phyloP scores from a whole-genome alignment of 2,888 invertebrate genomes.

The Entomobrya proxima region DNA sequence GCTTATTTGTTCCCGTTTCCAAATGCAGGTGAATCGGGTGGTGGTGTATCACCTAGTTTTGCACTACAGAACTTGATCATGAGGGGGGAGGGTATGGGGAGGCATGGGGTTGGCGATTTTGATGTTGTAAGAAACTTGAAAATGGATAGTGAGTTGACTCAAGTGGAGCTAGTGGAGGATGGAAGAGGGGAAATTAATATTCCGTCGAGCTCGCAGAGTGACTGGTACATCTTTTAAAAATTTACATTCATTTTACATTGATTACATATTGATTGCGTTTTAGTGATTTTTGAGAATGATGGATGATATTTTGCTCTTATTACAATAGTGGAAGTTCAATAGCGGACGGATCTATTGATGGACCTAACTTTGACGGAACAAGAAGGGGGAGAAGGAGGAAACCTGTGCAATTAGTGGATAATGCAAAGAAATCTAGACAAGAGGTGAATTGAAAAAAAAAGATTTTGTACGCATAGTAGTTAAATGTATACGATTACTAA shows the following conservation, averaged over 20 bases:
- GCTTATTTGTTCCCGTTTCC: constrained; percentile 5
- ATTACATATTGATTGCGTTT: neutral
- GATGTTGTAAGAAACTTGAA: neutral
- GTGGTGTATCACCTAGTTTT: neutral
- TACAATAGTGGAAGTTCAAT: constrained; percentile 2
- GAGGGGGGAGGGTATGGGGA: neutral
- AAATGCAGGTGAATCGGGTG: neutral
- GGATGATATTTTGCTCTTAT: neutral
- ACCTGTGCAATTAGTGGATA: constrained; percentile 21
- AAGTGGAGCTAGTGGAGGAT: too few species aligned
- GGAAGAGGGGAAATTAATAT: neutral
- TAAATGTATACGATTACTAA: neutral
- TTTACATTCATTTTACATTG: too few species aligned
- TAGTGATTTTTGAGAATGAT: neutral
- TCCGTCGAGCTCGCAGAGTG: constrained; percentile 20
- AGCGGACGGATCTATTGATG: constrained; percentile 17
- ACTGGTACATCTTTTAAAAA: neutral
- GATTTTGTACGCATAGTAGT: neutral
- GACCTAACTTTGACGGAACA: constrained; percentile 1
- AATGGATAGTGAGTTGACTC: constrained; percentile 14
- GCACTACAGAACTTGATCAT: neutral
- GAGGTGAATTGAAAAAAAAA: neutral
- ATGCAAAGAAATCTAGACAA: constrained; percentile 12
- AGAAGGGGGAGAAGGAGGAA: constrained; percentile 1
- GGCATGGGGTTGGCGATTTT: neutral